Conservation (phyloP, 1,140 invertebrate genomes). For the Temnothorax nylanderi region DNA sequence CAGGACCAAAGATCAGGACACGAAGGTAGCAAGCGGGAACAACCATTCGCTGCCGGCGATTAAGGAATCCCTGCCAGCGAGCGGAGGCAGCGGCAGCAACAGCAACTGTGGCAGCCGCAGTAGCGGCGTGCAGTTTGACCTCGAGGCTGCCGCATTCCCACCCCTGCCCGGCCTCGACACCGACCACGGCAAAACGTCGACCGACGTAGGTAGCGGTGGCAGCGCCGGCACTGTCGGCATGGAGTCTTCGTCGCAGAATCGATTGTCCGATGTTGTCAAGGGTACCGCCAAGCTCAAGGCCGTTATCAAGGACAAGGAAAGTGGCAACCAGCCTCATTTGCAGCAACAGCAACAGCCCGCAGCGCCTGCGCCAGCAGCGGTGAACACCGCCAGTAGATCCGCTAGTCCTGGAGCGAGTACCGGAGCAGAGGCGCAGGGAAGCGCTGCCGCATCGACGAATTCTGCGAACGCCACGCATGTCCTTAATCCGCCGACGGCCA, state of each 20-base stretch:
- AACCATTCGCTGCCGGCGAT: conserved; percentile 78
- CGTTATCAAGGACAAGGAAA: conserved; percentile 82
- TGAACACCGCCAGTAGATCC: conserved; percentile 81
- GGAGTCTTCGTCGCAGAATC: conserved; percentile 84
- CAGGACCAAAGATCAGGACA: conserved; percentile 85
- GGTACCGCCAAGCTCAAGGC: conserved; percentile 89
- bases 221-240: conserved; percentile 59
- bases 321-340: conserved; percentile 58
- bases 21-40: conserved; percentile 78
- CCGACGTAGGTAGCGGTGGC: conserved; percentile 59
- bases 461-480: conserved; percentile 84
- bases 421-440: conserved; percentile 69
- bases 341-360: conserved; percentile 72
- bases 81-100: conserved; percentile 68
- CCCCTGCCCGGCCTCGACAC: conserved; percentile 90
- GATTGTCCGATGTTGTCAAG: conserved; percentile 93
- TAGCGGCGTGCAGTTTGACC: conserved; percentile 90
- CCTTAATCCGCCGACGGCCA: conserved; percentile 67
- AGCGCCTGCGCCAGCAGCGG: neutral
- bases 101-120: conserved; percentile 73
- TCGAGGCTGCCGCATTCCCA: conserved; percentile 93
- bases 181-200: conserved; percentile 79
- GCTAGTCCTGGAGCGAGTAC: conserved; percentile 80
- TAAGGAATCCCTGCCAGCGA: conserved; percentile 78
- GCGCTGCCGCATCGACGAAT: conserved; percentile 72